Evolutionary conservation across 2,797 vertebrate species (phyloP).

Genomic region (Limosa lapponica): DNA sequence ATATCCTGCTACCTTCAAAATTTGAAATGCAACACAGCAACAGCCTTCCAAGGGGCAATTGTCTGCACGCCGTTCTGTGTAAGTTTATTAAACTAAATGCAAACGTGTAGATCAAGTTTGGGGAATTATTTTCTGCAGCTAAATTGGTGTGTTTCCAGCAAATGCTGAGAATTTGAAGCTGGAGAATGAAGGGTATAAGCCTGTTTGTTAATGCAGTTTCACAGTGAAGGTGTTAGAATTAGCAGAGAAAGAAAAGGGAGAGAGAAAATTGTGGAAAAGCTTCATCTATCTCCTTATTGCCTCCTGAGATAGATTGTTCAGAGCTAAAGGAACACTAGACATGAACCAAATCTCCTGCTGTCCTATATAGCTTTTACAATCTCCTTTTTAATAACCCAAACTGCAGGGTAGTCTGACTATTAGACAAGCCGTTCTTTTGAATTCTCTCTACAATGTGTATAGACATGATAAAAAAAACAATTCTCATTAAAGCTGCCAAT

Average conservation of each 20-base stretch:
- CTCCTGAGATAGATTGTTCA: constrained; percentile 71
- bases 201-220: constrained; percentile 71
- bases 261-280: constrained; percentile 62
- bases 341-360: constrained; percentile 73
- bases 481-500: constrained; percentile 74
- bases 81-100: not conserved
- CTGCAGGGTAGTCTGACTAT: constrained; percentile 63
- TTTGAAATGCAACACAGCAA: not conserved
- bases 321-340: constrained; percentile 67
- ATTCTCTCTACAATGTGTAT: constrained; percentile 61
- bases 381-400: constrained; percentile 73
- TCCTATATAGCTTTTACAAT: constrained; percentile 75
- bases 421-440: constrained; percentile 60
- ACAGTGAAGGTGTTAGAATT: constrained; percentile 70
- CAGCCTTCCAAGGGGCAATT: not conserved
- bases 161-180: not conserved
- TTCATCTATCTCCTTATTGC: constrained; percentile 76
- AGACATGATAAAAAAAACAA: constrained; percentile 66
- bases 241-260: constrained; percentile 51
- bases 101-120: not conserved
- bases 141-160: not conserved
- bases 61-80: not conserved
- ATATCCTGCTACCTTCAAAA: not conserved
- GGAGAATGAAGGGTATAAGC: constrained; percentile 25
- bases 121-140: constrained; percentile 17